Percentiles rank a stretch among this genome's conserved stretches.
Evolutionary conservation across 2,888 invertebrate species (phyloP).

Genomic region (Pyrrhosoma nymphula): DNA sequence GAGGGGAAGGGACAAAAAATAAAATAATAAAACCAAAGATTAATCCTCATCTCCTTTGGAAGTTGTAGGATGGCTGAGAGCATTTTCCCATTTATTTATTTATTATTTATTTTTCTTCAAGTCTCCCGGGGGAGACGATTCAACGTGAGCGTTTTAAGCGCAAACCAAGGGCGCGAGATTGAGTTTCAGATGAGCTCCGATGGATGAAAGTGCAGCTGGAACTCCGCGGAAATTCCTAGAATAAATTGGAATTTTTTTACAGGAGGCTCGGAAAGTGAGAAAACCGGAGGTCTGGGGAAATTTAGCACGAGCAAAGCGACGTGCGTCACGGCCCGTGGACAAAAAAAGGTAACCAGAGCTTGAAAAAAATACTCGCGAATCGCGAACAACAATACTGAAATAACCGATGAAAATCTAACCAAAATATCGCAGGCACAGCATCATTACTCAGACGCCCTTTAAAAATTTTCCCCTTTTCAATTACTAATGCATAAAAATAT

Average conservation of each 20-base stretch:
- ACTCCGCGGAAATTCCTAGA: neutral
- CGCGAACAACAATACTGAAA: too few species aligned
- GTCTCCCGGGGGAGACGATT: neutral
- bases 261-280: neutral
- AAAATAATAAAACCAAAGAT: neutral
- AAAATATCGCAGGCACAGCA: too few species aligned
- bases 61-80: neutral
- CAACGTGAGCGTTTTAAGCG: neutral
- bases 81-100: neutral
- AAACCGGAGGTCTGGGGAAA: neutral
- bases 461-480: too few species aligned
- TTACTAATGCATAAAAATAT: too few species aligned
- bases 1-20: too few species aligned
- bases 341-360: neutral
- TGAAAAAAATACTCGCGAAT: too few species aligned
- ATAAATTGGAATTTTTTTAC: neutral
- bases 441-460: too few species aligned
- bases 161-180: neutral
- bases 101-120: neutral
- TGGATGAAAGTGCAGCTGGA: neutral
- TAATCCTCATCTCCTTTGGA: neutral
- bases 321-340: neutral
- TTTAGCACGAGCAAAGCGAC: neutral
- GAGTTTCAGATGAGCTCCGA: constrained; percentile 1
- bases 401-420: too few species aligned